Percentiles rank a stretch among this genome's conserved stretches.
Conservation (phyloP, 2,113 vertebrate species). For the Pristiophorus japonicus region DNA sequence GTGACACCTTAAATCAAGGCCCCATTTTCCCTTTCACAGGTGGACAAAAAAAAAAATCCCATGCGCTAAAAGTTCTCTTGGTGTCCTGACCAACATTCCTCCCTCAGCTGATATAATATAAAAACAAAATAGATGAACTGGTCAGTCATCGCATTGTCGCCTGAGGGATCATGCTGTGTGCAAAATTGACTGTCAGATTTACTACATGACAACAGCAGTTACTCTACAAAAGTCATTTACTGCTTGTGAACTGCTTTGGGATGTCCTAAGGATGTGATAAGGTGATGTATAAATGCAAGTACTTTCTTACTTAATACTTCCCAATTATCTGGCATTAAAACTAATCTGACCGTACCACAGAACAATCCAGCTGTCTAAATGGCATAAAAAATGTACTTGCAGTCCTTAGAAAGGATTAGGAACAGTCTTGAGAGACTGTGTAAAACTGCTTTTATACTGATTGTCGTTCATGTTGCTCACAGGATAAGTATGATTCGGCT, state of each 20-base stretch:
- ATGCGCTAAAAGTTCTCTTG: background rate
- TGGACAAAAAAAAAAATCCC: background rate
- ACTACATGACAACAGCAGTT: background rate
- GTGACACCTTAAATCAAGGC: background rate
- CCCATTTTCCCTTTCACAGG: background rate
- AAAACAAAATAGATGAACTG: background rate
- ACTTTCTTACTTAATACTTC: background rate
- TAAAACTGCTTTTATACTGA: background rate
- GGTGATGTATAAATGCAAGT: background rate
- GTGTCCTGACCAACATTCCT: background rate
- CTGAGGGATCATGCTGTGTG: background rate
- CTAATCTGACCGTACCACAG: constrained; percentile 12
- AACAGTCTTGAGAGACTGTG: background rate
- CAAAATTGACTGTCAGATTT: background rate
- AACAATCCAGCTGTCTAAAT: constrained; percentile 32
- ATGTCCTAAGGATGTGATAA: background rate
- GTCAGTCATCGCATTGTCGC: background rate
- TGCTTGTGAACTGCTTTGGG: background rate
- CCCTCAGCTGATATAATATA: background rate
- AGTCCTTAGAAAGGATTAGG: constrained; percentile 20
- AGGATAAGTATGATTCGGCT: background rate
- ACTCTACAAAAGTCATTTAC: background rate
- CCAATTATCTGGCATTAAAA: constrained; percentile 17
- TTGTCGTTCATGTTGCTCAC: background rate
- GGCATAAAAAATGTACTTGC: constrained; percentile 8